These are phyloP conservation scores for Bothrops jararaca DNA, from an alignment of 2,113 vertebrate genomes.

Conservation along the genomic window DNA sequence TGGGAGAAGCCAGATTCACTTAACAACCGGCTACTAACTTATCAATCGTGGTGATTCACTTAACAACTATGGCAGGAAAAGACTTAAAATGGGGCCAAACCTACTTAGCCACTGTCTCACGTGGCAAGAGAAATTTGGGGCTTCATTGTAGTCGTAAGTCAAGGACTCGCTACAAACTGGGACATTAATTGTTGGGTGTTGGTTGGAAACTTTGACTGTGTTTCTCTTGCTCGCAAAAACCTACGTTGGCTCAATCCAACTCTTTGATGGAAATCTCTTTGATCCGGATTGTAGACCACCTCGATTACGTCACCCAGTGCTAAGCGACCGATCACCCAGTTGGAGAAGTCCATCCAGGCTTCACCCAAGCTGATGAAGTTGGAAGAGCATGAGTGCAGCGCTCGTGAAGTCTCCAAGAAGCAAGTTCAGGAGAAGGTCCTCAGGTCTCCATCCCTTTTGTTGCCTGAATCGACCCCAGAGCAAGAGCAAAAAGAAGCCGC, in stretches of 20 bases:
- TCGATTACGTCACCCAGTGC: fast-evolving
- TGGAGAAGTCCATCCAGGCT: conserved; percentile 3
- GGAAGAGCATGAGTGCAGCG: background rate
- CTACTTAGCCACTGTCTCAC: too few relatives aligned
- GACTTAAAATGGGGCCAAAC: too few relatives aligned
- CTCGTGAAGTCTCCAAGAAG: background rate
- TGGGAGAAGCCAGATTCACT: too few relatives aligned
- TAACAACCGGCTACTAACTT: too few relatives aligned
- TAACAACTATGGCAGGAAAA: too few relatives aligned
- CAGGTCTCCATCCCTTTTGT: fast-evolving
- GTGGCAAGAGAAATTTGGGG: too few relatives aligned
- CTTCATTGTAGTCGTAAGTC: too few relatives aligned
- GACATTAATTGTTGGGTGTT: background rate
- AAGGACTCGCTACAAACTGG: too few relatives aligned
- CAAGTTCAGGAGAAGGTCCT: background rate
- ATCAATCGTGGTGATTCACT: too few relatives aligned
- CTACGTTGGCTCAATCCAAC: background rate
- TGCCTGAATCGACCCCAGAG: background rate
- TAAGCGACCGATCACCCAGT: background rate
- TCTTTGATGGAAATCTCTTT: background rate
- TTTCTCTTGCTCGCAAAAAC: background rate
- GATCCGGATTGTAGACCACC: conserved; percentile 4
- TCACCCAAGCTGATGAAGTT: conserved; percentile 59
- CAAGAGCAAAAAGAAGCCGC: fast-evolving
- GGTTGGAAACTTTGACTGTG: background rate